Percentiles rank a stretch among this genome's conserved stretches.
Conservation (phyloP, 2,797 vertebrate genomes). For the Remorina albescens region DNA sequence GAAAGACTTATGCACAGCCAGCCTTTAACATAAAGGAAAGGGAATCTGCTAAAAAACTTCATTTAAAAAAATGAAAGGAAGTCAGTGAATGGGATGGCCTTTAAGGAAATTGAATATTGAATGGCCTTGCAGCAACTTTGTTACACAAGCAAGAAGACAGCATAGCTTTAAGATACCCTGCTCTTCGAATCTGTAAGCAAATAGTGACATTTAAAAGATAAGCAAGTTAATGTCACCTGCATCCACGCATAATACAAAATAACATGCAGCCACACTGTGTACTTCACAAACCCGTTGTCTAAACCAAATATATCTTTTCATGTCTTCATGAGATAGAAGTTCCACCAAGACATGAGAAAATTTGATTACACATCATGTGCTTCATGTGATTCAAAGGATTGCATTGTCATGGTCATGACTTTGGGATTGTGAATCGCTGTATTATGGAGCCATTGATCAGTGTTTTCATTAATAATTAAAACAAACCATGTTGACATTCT, state of each 20-base stretch:
- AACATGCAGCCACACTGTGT: conserved; percentile 1
- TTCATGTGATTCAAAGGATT: conserved; percentile 42
- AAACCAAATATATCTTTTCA: neutral
- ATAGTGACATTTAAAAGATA: neutral
- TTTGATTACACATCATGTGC: conserved; percentile 49
- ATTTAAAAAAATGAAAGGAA: conserved; percentile 3
- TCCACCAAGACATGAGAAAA: conserved; percentile 8
- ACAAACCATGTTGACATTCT: conserved; percentile 9
- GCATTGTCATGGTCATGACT: conserved; percentile 19
- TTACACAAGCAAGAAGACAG: conserved; percentile 8
- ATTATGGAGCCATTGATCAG: conserved; percentile 3
- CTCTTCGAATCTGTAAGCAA: neutral
- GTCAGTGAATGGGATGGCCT: conserved; percentile 21
- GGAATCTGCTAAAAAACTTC: conserved; percentile 7
- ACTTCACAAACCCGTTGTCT: conserved; percentile 18
- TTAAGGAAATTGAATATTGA: conserved; percentile 34
- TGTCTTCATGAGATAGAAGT: conserved; percentile 24
- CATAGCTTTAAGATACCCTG: neutral
- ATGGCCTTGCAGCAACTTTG: neutral
- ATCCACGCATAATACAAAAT: conserved; percentile 13
- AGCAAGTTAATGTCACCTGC: neutral
- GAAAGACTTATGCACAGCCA: conserved; percentile 28
- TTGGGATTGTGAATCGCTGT: neutral
- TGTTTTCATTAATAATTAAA: conserved; percentile 25
- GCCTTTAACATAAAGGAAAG: conserved; percentile 15